Evolutionary conservation across 2,113 vertebrate species (phyloP).

Genomic region (Phainopepla nitens): DNA sequence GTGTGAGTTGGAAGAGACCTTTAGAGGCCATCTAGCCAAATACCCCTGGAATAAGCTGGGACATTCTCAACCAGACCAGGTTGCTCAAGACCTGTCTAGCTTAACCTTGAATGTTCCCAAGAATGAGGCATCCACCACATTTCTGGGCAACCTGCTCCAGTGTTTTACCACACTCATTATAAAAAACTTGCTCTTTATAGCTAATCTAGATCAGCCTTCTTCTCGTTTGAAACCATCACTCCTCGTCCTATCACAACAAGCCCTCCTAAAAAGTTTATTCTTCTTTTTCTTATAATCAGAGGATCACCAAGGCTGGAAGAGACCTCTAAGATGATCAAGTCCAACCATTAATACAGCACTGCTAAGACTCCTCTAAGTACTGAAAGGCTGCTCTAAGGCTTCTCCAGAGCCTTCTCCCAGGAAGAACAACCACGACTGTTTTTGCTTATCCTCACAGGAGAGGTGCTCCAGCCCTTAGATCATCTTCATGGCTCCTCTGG

Average conservation of each 20-base stretch:
- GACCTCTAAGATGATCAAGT: neutral
- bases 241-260: fast-evolving
- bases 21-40: neutral
- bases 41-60: neutral
- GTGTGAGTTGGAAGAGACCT: neutral
- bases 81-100: neutral
- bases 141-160: neutral
- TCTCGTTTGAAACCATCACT: neutral
- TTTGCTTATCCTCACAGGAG: neutral
- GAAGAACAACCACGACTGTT: neutral
- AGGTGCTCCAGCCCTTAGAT: neutral
- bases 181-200: neutral
- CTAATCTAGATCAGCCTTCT: neutral
- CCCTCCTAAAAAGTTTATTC: neutral
- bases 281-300: neutral
- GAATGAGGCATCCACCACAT: neutral
- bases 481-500: neutral
- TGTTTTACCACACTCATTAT: neutral
- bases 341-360: neutral
- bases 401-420: neutral
- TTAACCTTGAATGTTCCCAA: neutral
- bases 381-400: neutral
- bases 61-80: neutral
- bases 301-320: neutral
- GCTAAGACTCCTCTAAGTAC: neutral